Percentiles rank a stretch among this genome's conserved stretches.
Conservation (phyloP, 2,888 invertebrate genomes). For the Eledone cirrhosa region DNA sequence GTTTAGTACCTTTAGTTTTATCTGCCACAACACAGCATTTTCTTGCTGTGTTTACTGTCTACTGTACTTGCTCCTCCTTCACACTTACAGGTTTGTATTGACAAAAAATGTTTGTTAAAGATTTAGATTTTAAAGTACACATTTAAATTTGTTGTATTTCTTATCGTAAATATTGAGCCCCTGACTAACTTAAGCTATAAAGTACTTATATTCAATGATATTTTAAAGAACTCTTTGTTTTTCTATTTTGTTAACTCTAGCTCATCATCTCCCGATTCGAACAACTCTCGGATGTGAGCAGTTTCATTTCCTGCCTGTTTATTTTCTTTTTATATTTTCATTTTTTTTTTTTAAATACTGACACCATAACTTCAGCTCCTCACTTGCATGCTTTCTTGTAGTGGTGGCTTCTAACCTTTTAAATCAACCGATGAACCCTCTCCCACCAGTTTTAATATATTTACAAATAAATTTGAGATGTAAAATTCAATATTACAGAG, state of each 20-base stretch:
- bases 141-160: too few relatives aligned
- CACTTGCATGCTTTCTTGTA: slow-evolving; percentile 24
- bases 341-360: neutral
- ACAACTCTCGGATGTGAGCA: slow-evolving; percentile 28
- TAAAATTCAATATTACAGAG: too few relatives aligned
- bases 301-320: slow-evolving; percentile 27
- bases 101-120: too few relatives aligned
- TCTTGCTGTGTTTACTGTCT: too few relatives aligned
- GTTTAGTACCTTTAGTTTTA: too few relatives aligned
- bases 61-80: too few relatives aligned
- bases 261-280: slow-evolving; percentile 27
- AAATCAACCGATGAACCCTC: neutral
- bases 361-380: slow-evolving; percentile 27
- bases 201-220: neutral
- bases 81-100: too few relatives aligned
- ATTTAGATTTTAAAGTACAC: too few relatives aligned
- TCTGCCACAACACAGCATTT: too few relatives aligned
- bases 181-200: too few relatives aligned
- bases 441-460: neutral
- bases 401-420: slow-evolving; percentile 10
- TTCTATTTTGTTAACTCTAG: slow-evolving; percentile 24
- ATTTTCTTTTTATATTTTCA: neutral
- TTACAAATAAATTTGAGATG: too few relatives aligned
- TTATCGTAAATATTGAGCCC: too few relatives aligned
- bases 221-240: neutral